Conservation (phyloP, 2,113 vertebrate genomes). For the Dipodomys ordii region DNA sequence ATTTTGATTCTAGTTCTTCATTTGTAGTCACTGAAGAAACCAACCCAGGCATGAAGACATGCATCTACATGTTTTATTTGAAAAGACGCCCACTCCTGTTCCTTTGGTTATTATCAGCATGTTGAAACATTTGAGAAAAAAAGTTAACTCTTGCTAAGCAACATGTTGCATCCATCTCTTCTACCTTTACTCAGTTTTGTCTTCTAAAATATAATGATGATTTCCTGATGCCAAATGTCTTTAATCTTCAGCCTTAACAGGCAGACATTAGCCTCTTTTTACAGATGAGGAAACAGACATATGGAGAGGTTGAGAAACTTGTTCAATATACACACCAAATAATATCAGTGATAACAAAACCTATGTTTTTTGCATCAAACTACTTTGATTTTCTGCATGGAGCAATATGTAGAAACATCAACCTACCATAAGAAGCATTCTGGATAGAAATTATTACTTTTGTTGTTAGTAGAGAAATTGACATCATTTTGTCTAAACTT, state of each 20-base stretch:
- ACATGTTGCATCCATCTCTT: not conserved
- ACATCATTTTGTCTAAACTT: constrained; percentile 8
- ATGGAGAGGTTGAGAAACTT: constrained; percentile 23
- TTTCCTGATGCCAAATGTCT: constrained; percentile 5
- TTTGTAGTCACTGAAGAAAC: constrained; percentile 55
- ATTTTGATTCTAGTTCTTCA: constrained; percentile 57
- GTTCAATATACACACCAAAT: not conserved
- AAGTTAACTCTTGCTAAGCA: constrained; percentile 61
- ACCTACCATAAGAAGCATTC: not conserved
- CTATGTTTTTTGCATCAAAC: not conserved
- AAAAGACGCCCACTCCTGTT: constrained; percentile 38
- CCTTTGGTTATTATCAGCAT: constrained; percentile 51
- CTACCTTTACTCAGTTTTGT: not conserved
- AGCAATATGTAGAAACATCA: constrained; percentile 14
- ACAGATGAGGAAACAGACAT: not conserved
- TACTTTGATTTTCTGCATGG: not conserved
- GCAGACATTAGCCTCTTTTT: not conserved
- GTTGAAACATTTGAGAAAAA: constrained; percentile 53
- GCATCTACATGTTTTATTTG: constrained; percentile 67
- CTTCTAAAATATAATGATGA: constrained; percentile 41
- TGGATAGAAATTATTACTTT: constrained; percentile 32
- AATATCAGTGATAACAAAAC: not conserved
- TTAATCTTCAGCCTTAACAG: not conserved
- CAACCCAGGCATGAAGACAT: constrained; percentile 64
- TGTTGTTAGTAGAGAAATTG: not conserved